Evolutionary conservation across 2,888 invertebrate genomes (phyloP).

Genomic region (Gastrophysa polygoni): DNA sequence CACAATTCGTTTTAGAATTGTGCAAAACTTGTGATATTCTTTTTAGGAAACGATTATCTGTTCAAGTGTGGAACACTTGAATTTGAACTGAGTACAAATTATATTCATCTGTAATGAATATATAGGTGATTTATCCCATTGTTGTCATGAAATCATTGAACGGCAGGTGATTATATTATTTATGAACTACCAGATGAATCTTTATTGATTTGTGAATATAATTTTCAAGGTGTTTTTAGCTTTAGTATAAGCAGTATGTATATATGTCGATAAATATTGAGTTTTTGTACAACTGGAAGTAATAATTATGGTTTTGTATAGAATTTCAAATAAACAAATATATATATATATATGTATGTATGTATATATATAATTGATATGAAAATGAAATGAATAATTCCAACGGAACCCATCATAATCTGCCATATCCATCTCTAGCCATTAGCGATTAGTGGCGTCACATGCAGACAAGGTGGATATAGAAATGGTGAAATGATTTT

Average conservation of each 20-base stretch:
- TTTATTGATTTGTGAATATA: background rate
- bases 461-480: too few relatives aligned
- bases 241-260: too few relatives aligned
- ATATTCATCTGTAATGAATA: background rate
- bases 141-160: constrained; percentile 14
- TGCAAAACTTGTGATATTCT: constrained; percentile 33
- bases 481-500: too few relatives aligned
- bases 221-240: background rate
- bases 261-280: background rate
- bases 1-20: constrained; percentile 25
- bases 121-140: constrained; percentile 2
- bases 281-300: background rate
- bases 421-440: too few relatives aligned
- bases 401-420: too few relatives aligned
- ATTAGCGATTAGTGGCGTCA: too few relatives aligned
- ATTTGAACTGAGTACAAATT: constrained; percentile 6
- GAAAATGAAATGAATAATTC: too few relatives aligned
- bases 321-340: background rate
- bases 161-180: background rate
- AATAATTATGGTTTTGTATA: background rate
- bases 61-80: constrained; percentile 32
- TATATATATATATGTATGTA: too few relatives aligned
- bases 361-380: too few relatives aligned
- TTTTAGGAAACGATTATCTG: background rate
- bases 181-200: background rate